Base-by-base conservation (phyloP, 1,140 invertebrate genomes). In the Papilio polyxenes region DNA sequence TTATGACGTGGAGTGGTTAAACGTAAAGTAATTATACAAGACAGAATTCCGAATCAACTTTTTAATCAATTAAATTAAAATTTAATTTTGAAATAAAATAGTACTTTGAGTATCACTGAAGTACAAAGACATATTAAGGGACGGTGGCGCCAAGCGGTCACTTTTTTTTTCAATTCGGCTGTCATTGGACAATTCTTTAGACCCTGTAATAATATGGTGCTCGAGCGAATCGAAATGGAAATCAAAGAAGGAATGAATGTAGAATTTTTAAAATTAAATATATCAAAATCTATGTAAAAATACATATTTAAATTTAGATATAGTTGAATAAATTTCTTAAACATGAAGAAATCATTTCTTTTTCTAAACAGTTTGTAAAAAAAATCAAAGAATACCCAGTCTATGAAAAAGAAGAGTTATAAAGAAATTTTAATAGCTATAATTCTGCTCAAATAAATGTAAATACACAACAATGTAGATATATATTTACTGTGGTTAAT, bases 151-250 rank as follows among this genome's bases (percentile, higher is more conserved):
- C 91, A 90, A 86, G 82, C 86, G 78, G 85, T 82, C 83, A 84
- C 75, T 90, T 89, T 90, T 92, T n/a, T 91, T 85, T 65, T 81
- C 82, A 85, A 83, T 85, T 83, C 83, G 85, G 85, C 89, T 90
- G 89, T 90, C 88, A 88, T 90, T 89, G 87, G 89, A 90, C 89
- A 90, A 88, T 88, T 86, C 87, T 85, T 83, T 84, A 83, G 87
- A 86, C 81, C 83, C 83, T 85, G 84, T 89, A 88, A 89, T 89
- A 87, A 89, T 84, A 89, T 77, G 83, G 75, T 85, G 53, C 62
- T 82, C 44, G 81, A 72, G 83, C 84, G 81, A 82, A 81, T 83
- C 81, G 80, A 85, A 86, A 86, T 84, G 62, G 81, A 76, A 44
- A 81, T 49, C 20, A 53, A 76, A 53, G 51, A 17, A 31, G 20